These are phyloP conservation scores for Ochlodes sylvanus DNA, from an alignment of 2,888 invertebrate species.

Conservation along the genomic window DNA sequence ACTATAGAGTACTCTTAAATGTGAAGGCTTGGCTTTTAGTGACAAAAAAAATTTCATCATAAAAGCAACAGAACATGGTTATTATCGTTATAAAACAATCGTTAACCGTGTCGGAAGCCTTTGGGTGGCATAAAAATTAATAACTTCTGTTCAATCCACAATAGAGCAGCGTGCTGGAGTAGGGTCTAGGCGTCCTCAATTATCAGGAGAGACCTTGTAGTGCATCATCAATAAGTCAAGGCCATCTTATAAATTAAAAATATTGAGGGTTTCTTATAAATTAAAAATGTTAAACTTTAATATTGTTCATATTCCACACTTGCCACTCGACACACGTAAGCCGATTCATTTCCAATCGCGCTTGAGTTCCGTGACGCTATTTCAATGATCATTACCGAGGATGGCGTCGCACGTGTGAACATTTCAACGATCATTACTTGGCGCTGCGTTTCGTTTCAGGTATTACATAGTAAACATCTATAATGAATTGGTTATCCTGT, in stretches of 20 bases:
- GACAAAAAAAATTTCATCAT: no score
- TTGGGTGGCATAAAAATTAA: no score
- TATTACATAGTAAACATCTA: neutral
- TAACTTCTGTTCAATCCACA: no score
- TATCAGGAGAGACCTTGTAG: no score
- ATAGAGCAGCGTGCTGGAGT: no score
- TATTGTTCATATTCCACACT: constrained; percentile 18
- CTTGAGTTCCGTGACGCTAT: constrained; percentile 22
- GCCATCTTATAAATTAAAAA: neutral
- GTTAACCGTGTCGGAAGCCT: no score
- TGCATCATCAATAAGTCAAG: no score
- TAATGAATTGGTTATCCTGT: neutral
- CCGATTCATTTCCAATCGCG: constrained; percentile 43
- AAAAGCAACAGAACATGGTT: no score
- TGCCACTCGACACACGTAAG: constrained; percentile 42
- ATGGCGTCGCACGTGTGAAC: constrained; percentile 1
- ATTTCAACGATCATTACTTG: constrained; percentile 7
- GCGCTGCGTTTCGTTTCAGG: neutral
- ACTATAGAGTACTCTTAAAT: no score
- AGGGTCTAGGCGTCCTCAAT: no score
- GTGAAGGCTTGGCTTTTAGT: no score
- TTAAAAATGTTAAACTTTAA: neutral
- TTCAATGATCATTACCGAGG: constrained; percentile 6
- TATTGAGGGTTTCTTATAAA: neutral
- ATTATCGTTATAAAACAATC: no score